Conservation (phyloP, 2,888 invertebrate genomes). For the Entomobrya proxima region DNA sequence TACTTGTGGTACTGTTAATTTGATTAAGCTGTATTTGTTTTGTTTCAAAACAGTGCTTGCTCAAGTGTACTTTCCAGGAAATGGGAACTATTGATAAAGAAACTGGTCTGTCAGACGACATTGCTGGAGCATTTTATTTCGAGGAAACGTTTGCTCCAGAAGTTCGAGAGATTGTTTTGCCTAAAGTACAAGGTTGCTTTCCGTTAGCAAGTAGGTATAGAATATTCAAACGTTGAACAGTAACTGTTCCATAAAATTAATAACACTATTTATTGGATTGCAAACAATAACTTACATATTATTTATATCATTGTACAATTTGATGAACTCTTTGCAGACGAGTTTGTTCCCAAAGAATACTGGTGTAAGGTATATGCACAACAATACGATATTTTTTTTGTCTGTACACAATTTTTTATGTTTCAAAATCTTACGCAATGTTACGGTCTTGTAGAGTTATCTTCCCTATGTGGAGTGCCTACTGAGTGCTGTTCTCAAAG, state of each 20-base stretch:
- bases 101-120: constrained; percentile 45
- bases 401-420: background rate
- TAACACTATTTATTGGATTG: background rate
- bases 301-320: background rate
- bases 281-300: background rate
- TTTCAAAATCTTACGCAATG: background rate
- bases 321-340: background rate
- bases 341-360: constrained; percentile 46
- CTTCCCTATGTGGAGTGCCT: constrained; percentile 33
- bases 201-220: constrained; percentile 4
- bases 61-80: constrained; percentile 54
- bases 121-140: constrained; percentile 56
- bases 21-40: background rate
- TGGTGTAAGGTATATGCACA: constrained; percentile 43
- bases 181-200: constrained; percentile 47
- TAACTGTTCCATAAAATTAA: too few relatives aligned
- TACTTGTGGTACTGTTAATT: too few relatives aligned
- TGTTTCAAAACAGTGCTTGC: constrained; percentile 31
- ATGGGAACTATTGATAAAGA: constrained; percentile 11
- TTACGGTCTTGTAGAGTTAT: constrained; percentile 38
- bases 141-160: constrained; percentile 37
- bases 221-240: background rate
- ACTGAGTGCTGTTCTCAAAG: constrained; percentile 26
- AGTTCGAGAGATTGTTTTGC: constrained; percentile 30
- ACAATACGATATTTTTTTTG: too few relatives aligned